Base-by-base conservation (phyloP, 1,140 invertebrate species). In the Thrips palmi region DNA sequence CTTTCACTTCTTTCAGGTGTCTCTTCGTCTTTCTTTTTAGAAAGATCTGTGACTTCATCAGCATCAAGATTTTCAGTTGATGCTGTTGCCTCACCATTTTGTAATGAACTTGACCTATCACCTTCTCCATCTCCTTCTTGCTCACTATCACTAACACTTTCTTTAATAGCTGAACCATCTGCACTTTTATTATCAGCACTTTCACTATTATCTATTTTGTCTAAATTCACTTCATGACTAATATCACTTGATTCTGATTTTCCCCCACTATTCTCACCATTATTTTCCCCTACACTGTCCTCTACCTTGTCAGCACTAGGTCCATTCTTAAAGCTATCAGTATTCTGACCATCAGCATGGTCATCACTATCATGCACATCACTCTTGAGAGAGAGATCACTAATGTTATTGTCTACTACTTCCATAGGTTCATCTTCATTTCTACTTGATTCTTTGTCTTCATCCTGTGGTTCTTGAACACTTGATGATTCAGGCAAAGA, bases 121-220 rank as follows among this genome's bases (percentile, higher is more conserved):
- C n/a, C n/a, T n/a, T n/a, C n/a, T n/a, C n/a, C n/a, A n/a, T n/a
- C n/a, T n/a, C n/a, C n/a, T n/a, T n/a, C n/a, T n/a, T n/a, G n/a
- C n/a, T 45, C 46, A 33, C 43, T 47, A 30, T 45, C 43, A 19
- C 43, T 47, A 14, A 34, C 37, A 27, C 39, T 41, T 38, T 45
- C 40, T 21, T 42, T 39, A 22, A 39, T 40, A 30, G 33, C 37
- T 14, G 31, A 32, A 40, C 37, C 40, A 2, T 17, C 15, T 35
- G 31, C 17, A 34, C 38, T 34, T 37, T 45, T 27, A 25, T 39
- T 22, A 22, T 47, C 38, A 18, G 42, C 32, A 33, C 27, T 33
- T 31, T 28, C 17, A 44, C 40, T 33, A 14, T 37, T 18, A 15
- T 23, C 20, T 25, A 12, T 40, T 1, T 19, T 18, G 11, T 42